Evolutionary conservation across 2,888 invertebrate genomes (phyloP).

Genomic region (Nephrotoma flavescens): DNA sequence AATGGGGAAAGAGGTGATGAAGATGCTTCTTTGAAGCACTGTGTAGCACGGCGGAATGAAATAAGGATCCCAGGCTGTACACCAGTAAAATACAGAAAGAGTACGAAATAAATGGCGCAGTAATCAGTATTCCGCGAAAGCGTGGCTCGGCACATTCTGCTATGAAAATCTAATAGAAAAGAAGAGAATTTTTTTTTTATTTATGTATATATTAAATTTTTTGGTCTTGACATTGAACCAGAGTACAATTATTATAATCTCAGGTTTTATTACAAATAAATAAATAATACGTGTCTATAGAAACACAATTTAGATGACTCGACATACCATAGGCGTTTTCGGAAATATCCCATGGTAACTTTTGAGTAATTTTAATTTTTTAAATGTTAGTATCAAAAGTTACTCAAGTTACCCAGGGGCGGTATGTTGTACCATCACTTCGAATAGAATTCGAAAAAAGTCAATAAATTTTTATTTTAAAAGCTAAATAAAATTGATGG

Average conservation of each 20-base stretch:
- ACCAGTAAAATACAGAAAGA: constrained; percentile 59
- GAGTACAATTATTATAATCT: not conserved
- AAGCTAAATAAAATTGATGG: no score
- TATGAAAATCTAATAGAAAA: constrained; percentile 46
- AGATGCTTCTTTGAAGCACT: no score
- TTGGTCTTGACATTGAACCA: not conserved
- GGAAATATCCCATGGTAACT: no score
- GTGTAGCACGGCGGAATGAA: no score
- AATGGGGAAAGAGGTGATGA: no score
- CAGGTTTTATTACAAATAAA: not conserved
- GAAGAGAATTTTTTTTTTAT: not conserved
- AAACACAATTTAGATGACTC: not conserved
- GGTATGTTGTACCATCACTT: no score
- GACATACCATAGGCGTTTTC: not conserved
- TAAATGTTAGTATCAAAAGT: no score
- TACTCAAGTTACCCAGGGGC: no score
- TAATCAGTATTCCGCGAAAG: constrained; percentile 50
- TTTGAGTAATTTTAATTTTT: no score
- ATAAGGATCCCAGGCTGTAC: constrained; percentile 49
- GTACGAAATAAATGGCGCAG: constrained; percentile 60
- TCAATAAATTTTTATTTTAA: no score
- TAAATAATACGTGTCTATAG: not conserved
- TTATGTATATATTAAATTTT: not conserved
- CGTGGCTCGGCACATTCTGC: constrained; percentile 62
- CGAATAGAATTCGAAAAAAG: no score